These are phyloP conservation scores for Eupithecia insigniata DNA, from an alignment of 2,888 invertebrate genomes.

Conservation along the genomic window DNA sequence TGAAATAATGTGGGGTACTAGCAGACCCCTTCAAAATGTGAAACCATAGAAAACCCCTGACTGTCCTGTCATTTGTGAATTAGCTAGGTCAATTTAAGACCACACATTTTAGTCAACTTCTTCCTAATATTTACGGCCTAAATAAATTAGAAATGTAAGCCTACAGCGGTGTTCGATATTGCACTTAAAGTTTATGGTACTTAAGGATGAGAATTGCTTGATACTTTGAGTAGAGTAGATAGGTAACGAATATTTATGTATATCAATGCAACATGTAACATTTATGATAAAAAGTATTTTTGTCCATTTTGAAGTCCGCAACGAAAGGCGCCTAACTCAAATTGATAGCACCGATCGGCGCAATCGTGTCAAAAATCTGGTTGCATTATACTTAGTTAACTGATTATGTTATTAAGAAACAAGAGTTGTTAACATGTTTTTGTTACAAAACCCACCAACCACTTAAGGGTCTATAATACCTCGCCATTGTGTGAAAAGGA, in stretches of 20 bases:
- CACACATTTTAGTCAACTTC: neutral
- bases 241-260: neutral
- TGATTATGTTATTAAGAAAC: neutral
- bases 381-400: neutral
- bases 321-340: neutral
- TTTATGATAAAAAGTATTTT: neutral
- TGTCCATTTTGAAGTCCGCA: neutral
- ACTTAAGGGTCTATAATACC: too few relatives aligned
- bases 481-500: too few relatives aligned
- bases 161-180: neutral
- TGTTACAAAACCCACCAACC: neutral
- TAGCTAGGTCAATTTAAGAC: neutral
- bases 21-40: neutral
- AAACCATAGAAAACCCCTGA: slow-evolving; percentile 2
- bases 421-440: neutral
- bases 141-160: neutral
- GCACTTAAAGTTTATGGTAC: neutral
- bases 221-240: neutral
- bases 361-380: too few relatives aligned
- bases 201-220: neutral
- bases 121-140: neutral
- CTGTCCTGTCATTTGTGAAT: slow-evolving; percentile 23
- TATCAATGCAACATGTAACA: neutral
- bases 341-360: too few relatives aligned
- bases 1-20: neutral